phyloP scores from a whole-genome alignment of 2,113 vertebrate species.

The Dicerorhinus sumatrensis region DNA sequence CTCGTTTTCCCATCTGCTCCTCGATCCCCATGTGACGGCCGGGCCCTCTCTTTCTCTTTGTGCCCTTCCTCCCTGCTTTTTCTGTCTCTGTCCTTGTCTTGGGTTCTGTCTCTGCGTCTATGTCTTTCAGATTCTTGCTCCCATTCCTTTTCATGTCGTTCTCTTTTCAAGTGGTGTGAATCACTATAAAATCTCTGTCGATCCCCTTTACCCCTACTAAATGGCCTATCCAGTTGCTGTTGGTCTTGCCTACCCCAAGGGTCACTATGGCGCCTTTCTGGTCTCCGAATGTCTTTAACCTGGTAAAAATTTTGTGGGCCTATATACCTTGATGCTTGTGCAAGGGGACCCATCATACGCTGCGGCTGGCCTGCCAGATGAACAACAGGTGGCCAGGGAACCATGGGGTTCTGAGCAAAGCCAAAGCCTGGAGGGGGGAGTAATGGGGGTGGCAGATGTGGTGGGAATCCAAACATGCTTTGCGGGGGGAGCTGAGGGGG shows the following conservation, averaged over 20 bases:
- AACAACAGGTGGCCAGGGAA: constrained; percentile 88
- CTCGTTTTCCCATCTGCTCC: constrained; percentile 86
- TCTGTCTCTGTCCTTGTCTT: constrained; percentile 89
- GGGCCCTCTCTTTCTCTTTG: constrained; percentile 89
- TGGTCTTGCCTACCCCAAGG: constrained; percentile 93
- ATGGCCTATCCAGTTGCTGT: constrained; percentile 86
- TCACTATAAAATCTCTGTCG: constrained; percentile 92
- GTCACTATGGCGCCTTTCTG: constrained; percentile 92
- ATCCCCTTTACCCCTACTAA: constrained; percentile 90
- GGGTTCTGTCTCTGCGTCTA: constrained; percentile 88
- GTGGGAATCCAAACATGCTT: constrained; percentile 89
- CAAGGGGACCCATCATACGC: constrained; percentile 86
- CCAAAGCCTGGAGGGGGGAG: constrained; percentile 89
- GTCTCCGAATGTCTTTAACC: constrained; percentile 89
- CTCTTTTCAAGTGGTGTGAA: constrained; percentile 92
- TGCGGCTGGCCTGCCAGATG: constrained; percentile 88
- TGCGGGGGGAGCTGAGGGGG: constrained; percentile 85
- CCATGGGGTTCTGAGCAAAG: constrained; percentile 89
- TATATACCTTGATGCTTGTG: constrained; percentile 87
- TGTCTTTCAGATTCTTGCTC: constrained; percentile 90
- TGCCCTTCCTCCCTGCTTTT: constrained; percentile 89
- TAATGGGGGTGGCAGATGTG: constrained; percentile 89
- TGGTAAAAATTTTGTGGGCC: constrained; percentile 89
- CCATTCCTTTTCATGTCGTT: constrained; percentile 91
- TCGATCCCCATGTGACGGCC: constrained; percentile 86